Base-by-base conservation (phyloP, 2,888 invertebrate genomes). In the Caenorhabditis drosophilae region DNA sequence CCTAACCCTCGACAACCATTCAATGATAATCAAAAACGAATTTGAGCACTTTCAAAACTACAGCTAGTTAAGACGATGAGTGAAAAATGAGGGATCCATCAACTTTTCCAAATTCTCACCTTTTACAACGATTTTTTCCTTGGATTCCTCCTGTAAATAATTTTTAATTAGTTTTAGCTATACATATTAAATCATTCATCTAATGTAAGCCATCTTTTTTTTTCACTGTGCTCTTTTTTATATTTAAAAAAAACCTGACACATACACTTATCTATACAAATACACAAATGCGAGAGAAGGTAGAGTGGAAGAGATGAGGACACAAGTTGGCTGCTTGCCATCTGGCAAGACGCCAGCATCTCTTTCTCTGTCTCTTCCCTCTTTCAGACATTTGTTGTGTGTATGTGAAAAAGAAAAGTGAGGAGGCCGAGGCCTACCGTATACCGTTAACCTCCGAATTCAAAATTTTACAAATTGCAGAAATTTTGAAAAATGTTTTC, bases 111-210 rank as follows among this genome's bases (percentile, higher is more conserved):
- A 40, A 45, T 15, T 16, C 44, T 45, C 18, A 72, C 72, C 72
- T 64, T 69, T 69, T 38, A 52, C 64, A 40, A 45, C 55, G 26
- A 27, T 20, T 56, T 71, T 68, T 54, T 71, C 66, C 40, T 51
- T 54, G 50, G 59, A 42, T 42, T 68, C 71, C 38, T 64, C 71
- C 71, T 71, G 71, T 20, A 71, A 69, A 51, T 60, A 58, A 26
- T 49, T 34, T 38, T 26, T n/a, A 26, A 18, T 35, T 26, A 9
- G n/a, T 34, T 20, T 42, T 34, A 18, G 11, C 15, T 18, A 35
- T 35, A n/a, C 31, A 49, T 36, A 12, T 20, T 36, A 16, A 49
- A 49, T 15, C 15, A 22, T 6, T 36, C 36, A 35, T 41, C 31
- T 12, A 6, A 20, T 18, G 40, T 20, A 22, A 18, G 42, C 15